Evolutionary conservation across 2,888 invertebrate species (phyloP).

Genomic region (Graphium colonna): DNA sequence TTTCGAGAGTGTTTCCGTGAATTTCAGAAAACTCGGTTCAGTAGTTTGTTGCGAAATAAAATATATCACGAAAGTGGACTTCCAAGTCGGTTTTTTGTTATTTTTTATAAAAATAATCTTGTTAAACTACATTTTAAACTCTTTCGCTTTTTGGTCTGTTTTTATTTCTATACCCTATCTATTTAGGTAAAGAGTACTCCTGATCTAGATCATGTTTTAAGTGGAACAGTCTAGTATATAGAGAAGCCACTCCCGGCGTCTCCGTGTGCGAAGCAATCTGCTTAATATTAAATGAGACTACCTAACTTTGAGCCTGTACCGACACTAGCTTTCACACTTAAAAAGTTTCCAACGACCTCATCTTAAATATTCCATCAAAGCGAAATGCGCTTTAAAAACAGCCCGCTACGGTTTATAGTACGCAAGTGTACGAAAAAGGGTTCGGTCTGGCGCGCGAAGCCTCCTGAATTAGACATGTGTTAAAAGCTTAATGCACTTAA

Average conservation of each 20-base stretch:
- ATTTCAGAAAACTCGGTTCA: no score
- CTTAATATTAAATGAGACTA: constrained; percentile 77
- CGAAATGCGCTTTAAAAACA: constrained; percentile 35
- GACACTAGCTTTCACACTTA: constrained; percentile 58
- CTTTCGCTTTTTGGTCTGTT: no score
- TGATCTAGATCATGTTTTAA: constrained; percentile 6
- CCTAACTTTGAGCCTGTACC: constrained; percentile 68
- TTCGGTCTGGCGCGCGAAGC: constrained; percentile 39
- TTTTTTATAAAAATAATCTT: no score
- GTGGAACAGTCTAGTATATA: constrained; percentile 27
- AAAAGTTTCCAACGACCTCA: constrained; percentile 54
- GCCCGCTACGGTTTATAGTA: constrained; percentile 20
- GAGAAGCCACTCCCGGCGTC: constrained; percentile 35
- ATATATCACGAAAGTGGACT: no score
- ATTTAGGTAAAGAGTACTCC: not conserved
- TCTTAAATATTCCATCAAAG: constrained; percentile 33
- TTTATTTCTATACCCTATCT: not conserved
- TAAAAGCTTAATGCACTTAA: constrained; percentile 74
- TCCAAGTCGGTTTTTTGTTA: no score
- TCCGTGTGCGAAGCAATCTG: constrained; percentile 50
- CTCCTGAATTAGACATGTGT: constrained; percentile 71
- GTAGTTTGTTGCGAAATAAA: no score
- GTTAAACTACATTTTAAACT: not conserved
- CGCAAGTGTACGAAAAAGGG: constrained; percentile 30
- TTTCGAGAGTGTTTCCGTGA: no score